phyloP scores from a whole-genome alignment of 2,888 invertebrate genomes.

The Chromoteleia sp. region DNA sequence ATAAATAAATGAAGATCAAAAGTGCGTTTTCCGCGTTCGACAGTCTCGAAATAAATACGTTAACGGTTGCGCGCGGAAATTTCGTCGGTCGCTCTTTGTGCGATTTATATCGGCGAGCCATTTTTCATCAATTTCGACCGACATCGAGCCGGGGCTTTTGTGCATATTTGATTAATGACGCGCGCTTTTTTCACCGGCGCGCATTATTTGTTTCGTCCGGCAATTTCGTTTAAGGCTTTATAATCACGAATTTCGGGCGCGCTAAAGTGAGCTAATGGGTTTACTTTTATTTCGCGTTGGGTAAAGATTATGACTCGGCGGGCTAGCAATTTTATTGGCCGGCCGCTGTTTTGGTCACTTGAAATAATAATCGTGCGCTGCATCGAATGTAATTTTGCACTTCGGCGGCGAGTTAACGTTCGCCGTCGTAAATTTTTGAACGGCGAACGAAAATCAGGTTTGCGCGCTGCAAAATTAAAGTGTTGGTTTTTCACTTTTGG shows the following conservation, averaged over 20 bases:
- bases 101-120: slow-evolving; percentile 54
- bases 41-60: slow-evolving; percentile 52
- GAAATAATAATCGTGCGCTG: slow-evolving; percentile 28
- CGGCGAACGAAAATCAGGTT: background rate
- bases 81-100: slow-evolving; percentile 50
- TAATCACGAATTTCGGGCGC: slow-evolving; percentile 22
- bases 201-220: slow-evolving; percentile 25
- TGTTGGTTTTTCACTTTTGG: too few relatives aligned
- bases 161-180: slow-evolving; percentile 58
- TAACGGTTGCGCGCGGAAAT: slow-evolving; percentile 55
- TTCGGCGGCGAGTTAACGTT: slow-evolving; percentile 1
- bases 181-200: slow-evolving; percentile 4
- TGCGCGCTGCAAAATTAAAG: background rate
- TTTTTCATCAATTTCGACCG: slow-evolving; percentile 58
- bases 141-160: slow-evolving; percentile 49
- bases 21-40: slow-evolving; percentile 65
- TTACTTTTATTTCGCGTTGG: slow-evolving; percentile 30
- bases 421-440: slow-evolving; percentile 5
- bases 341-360: slow-evolving; percentile 30
- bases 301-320: slow-evolving; percentile 32
- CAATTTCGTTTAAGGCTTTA: slow-evolving; percentile 47
- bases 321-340: slow-evolving; percentile 10
- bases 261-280: slow-evolving; percentile 48
- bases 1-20: slow-evolving; percentile 65
- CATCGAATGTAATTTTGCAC: slow-evolving; percentile 36